A percentile compares a stretch with the other conserved stretches of the same genome.
Conservation (phyloP, 2,888 invertebrate species). For the Schrankia costaestrigalis region DNA sequence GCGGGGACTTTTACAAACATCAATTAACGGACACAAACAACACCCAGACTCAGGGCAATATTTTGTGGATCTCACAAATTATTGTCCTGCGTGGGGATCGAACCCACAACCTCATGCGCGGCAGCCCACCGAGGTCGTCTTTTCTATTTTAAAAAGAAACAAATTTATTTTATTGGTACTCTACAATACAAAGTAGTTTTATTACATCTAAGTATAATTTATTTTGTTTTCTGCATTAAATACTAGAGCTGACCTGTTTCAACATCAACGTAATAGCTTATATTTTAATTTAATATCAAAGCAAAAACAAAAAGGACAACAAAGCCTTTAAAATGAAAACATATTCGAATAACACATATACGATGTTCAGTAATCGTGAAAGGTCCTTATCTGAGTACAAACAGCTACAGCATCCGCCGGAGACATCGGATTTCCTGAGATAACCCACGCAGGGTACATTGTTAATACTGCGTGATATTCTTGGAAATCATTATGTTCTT, state of each 20-base stretch:
- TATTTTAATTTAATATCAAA: background rate
- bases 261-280: slow-evolving; percentile 3
- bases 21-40: no score
- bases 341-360: slow-evolving; percentile 17
- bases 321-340: slow-evolving; percentile 5
- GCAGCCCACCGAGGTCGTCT: no score
- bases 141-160: no score
- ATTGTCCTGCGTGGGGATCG: no score
- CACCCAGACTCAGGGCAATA: no score
- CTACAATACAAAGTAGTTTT: no score
- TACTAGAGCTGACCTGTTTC: slow-evolving; percentile 22
- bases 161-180: no score
- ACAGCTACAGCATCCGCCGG: slow-evolving; percentile 40
- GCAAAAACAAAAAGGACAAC: slow-evolving; percentile 8
- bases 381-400: slow-evolving; percentile 36
- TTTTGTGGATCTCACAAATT: no score
- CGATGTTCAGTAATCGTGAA: slow-evolving; percentile 22
- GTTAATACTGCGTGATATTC: slow-evolving; percentile 29
- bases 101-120: no score
- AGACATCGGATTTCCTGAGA: slow-evolving; percentile 48
- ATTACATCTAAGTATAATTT: no score
- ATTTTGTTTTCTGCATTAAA: no score
- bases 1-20: no score
- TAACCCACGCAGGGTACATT: slow-evolving; percentile 32
- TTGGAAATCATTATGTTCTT: slow-evolving; percentile 14